Conservation (phyloP, 2,888 invertebrate genomes). For the Leptodirus hochenwartii region DNA sequence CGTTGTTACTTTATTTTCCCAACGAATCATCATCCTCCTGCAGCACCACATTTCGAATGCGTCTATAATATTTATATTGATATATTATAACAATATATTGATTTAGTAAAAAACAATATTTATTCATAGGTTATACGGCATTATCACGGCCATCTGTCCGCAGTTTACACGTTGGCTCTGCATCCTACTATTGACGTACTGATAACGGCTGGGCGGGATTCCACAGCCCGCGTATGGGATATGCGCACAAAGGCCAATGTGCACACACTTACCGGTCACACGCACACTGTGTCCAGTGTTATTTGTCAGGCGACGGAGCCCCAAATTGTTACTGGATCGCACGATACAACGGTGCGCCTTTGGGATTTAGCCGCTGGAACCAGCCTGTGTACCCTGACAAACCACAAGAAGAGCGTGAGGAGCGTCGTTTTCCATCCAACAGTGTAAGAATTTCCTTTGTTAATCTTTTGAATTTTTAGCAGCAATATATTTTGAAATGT, state of each 20-base stretch:
- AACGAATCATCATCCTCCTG: no score
- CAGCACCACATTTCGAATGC: no score
- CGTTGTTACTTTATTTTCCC: no score
- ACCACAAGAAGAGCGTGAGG: conserved; percentile 93
- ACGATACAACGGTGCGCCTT: conserved; percentile 89
- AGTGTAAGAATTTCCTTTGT: conserved; percentile 27
- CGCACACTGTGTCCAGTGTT: conserved; percentile 92
- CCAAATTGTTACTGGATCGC: conserved; percentile 77
- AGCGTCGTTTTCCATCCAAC: conserved; percentile 61
- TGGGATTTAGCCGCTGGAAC: conserved; percentile 98
- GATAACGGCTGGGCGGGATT: conserved; percentile 86
- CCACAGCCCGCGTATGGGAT: conserved; percentile 95
- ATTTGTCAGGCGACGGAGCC: conserved; percentile 88
- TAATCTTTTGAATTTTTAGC: background rate
- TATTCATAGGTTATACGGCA: conserved; percentile 68
- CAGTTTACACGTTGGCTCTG: conserved; percentile 80
- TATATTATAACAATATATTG: no score
- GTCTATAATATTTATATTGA: no score
- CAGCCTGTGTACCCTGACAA: conserved; percentile 84
- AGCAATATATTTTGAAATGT: background rate
- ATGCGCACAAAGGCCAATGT: conserved; percentile 98
- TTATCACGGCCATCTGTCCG: conserved; percentile 97
- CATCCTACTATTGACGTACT: conserved; percentile 94
- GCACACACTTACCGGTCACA: conserved; percentile 88
- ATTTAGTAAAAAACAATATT: no score